phyloP scores from a whole-genome alignment of 2,888 invertebrate species.

The Thysanoteuthis rhombus region DNA sequence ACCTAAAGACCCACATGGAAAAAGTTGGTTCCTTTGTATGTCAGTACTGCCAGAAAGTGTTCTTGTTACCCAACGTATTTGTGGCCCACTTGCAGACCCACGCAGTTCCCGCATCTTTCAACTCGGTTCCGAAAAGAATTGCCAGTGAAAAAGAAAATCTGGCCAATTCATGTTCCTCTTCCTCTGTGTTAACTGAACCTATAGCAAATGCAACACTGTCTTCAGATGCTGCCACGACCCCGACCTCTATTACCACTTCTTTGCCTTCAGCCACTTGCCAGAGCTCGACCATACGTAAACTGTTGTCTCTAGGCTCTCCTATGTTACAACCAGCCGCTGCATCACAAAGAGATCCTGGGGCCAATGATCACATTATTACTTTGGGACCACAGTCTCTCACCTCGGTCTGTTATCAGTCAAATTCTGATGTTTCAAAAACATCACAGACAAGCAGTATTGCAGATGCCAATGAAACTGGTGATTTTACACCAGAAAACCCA shows the following conservation, averaged over 20 bases:
- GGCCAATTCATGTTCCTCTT: background rate
- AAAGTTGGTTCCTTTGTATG: background rate
- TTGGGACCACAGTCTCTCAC: background rate
- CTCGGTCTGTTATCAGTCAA: background rate
- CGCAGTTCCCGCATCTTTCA: background rate
- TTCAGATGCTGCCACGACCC: background rate
- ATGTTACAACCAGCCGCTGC: background rate
- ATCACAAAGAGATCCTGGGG: background rate
- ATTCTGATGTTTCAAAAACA: background rate
- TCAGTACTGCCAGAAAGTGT: background rate
- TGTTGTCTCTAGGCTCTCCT: background rate
- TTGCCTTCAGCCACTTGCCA: background rate
- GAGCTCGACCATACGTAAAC: background rate
- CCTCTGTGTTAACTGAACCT: background rate
- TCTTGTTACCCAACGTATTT: background rate
- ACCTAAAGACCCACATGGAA: constrained; percentile 19
- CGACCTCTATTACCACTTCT: background rate
- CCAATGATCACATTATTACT: background rate
- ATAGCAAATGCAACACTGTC: background rate
- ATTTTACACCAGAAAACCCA: background rate
- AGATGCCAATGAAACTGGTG: background rate
- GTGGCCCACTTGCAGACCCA: background rate
- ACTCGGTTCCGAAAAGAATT: background rate
- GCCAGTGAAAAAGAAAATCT: background rate
- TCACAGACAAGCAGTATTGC: background rate